Base-by-base conservation (phyloP, 2,113 vertebrate species). In the Chionis minor region DNA sequence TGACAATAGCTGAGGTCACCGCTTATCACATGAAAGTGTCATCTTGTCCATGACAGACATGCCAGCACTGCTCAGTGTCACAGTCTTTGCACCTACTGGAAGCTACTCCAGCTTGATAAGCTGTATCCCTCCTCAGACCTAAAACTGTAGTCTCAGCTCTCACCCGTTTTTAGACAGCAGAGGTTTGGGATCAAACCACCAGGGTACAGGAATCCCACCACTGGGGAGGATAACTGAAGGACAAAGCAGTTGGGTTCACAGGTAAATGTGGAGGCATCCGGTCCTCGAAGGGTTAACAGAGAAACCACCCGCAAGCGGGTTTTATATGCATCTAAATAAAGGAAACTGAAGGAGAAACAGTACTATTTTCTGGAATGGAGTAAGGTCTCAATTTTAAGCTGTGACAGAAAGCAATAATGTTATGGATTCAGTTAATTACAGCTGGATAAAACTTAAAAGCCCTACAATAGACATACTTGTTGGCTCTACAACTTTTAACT, bases 1-100 rank as follows among this genome's bases (percentile, higher is more conserved):
- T 2, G 58, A 91, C 91, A 86, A 96, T 96, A 96, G 94, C 89
- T 4, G 40, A 93, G 44, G 67, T 42, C 91, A 62, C 74, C 74
- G 74, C 95, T 97, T 97, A 97, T 97, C 97, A 92, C 92, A 94
- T 26, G 42, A 77, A 96, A 95, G 94, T 91, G 96, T 94, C 91
- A 94, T 96, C 94, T 94, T 96, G 89, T 77, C 89, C 5, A 14
- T 90, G 89, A 96, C 96, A 96, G 95, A 91, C 0, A 5, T 74
- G 95, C 89, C 94, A 95, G 93, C 87, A 71, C 96, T 97, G 97
- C 91, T 97, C 89, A 96, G 95, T 91, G 87, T 97, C 95, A 94
- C 5, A 66, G 94, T 88, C 93, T 96, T 96, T 94, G 91, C 97
- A 97, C 96, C 96, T 97, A 86, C 94, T 92, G 94, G 71, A 95